Evolutionary conservation across 1,140 invertebrate genomes (phyloP).

Genomic region (Tetragnatha versicolor): DNA sequence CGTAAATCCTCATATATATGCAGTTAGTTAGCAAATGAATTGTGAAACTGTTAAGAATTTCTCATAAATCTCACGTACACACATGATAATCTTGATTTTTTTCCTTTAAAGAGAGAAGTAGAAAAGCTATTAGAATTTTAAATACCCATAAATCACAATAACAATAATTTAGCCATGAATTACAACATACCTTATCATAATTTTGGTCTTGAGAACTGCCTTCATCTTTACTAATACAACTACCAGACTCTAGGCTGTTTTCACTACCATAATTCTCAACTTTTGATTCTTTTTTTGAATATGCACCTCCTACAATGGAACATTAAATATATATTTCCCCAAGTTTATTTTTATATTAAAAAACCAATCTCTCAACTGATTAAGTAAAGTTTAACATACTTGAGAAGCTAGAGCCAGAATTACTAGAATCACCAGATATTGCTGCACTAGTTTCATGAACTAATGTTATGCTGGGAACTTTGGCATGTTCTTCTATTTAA

Average conservation of each 20-base stretch:
- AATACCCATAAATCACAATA: neutral
- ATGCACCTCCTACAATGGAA: neutral
- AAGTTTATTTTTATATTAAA: no score
- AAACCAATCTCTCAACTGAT: no score
- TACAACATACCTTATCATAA: constrained; percentile 30
- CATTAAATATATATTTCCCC: neutral
- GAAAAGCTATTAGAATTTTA: neutral
- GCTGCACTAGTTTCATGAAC: constrained; percentile 11
- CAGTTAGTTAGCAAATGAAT: no score
- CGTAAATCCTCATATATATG: no score
- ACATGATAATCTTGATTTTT: no score
- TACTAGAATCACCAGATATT: constrained; percentile 19
- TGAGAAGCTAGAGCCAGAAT: constrained; percentile 24
- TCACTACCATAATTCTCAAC: constrained; percentile 19
- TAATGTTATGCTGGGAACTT: constrained; percentile 19
- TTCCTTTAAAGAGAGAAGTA: neutral
- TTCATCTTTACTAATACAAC: constrained; percentile 36
- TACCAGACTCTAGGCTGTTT: constrained; percentile 16
- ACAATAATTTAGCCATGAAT: neutral
- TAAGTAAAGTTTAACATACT: no score
- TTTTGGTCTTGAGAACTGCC: constrained; percentile 28
- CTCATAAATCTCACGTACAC: no score
- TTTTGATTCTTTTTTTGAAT: neutral
- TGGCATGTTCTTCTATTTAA: constrained; percentile 26
- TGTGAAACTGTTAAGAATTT: no score